phyloP scores from a whole-genome alignment of 2,113 vertebrate species.

The Orientallactaga bullata region DNA sequence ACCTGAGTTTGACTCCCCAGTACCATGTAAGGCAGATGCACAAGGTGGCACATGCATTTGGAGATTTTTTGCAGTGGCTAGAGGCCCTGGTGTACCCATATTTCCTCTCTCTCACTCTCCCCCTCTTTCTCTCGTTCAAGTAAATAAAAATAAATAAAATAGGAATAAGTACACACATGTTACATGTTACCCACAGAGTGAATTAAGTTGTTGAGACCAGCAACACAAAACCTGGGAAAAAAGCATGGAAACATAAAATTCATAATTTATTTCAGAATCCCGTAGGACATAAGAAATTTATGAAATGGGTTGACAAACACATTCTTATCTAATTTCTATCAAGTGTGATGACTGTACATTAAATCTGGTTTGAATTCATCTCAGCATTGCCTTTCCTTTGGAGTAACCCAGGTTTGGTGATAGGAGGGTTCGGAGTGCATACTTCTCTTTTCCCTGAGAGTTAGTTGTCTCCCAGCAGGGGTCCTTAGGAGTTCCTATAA shows the following conservation, averaged over 20 bases:
- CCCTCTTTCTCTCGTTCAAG: too few relatives aligned
- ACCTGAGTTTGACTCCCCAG: too few relatives aligned
- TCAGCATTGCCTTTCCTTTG: not conserved
- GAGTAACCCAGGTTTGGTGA: not conserved
- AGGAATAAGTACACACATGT: not conserved
- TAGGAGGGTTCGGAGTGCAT: not conserved
- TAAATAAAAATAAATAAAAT: too few relatives aligned
- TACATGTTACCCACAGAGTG: not conserved
- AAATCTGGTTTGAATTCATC: not conserved
- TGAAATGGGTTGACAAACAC: not conserved
- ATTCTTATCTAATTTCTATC: not conserved
- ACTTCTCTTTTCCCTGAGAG: not conserved
- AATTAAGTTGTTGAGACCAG: not conserved
- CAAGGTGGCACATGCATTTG: too few relatives aligned
- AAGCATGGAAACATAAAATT: not conserved
- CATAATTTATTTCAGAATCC: not conserved
- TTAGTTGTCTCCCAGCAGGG: not conserved
- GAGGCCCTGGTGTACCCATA: too few relatives aligned
- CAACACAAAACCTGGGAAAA: not conserved
- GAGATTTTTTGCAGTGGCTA: too few relatives aligned
- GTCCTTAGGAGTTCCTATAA: not conserved
- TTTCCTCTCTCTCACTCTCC: too few relatives aligned
- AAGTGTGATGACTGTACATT: not conserved
- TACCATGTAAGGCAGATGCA: too few relatives aligned
- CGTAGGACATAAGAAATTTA: not conserved